Evolutionary conservation across 2,888 invertebrate genomes (phyloP), one percentile per base, ranked within the genome.

Genomic region (Himalopsyche tibetana): DNA sequence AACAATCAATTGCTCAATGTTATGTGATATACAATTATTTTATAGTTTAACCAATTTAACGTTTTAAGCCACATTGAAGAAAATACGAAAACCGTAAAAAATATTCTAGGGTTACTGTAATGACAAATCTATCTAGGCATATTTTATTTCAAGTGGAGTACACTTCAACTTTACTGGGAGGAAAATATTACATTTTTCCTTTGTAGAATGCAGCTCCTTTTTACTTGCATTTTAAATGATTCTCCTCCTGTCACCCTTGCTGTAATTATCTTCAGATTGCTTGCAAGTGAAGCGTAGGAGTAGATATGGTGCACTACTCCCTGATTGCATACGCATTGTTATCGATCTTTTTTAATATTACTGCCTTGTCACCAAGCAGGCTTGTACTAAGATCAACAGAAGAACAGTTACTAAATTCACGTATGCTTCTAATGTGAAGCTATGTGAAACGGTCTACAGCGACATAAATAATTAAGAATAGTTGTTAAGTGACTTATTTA

Each of bases 271-370:
- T 45, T 19, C 74, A 74, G 74, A 83, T 83, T 74, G 74, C 69
- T 69, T 51, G 45, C 45, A 83, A 74, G 83, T 74, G 74, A 74
- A 83, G 83, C 74, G 69, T 17, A 69, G 42, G 83, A 51, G 82
- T n/a, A 55, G 55, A 36, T 9, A 28, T 42, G 83, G 19, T 56
- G 82, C 42, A 83, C 63, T 63, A 63, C 19, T 3, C n/a, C 4
- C 63, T 83, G 74, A 83, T 83, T 83, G 83, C 83, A 79, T 74
- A 74, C 79, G 79, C 83, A 83, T 79, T 51, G 38, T 8, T 19
- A 63, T 63, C 63, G 19, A 63, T 63, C 28, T 63, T 19, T 63
- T 63, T 45, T 45, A 45, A 28, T 28, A 28, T 28, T 11, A 19
- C 63, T 63, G 6, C 28, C 19, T 19, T 63, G 63, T 63, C 63